Percentiles rank a stretch among this genome's conserved stretches.
Evolutionary conservation across 2,888 invertebrate genomes (phyloP).

Genomic region (Troglohyphantes excavatus): DNA sequence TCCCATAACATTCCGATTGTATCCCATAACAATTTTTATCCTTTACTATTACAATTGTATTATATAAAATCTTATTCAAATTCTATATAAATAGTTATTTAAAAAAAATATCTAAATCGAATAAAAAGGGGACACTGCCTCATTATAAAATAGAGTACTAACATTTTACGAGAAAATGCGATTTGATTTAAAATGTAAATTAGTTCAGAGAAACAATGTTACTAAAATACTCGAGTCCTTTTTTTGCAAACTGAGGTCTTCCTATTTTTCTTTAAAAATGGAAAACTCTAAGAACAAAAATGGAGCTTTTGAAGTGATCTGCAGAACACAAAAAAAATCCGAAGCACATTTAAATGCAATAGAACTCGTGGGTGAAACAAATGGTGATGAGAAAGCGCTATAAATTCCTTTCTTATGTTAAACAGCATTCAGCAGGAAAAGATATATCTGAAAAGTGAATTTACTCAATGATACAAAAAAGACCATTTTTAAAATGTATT

Average conservation of each 20-base stretch:
- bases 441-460: neutral
- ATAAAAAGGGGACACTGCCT: no score
- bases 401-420: constrained; percentile 30
- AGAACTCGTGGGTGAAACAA: constrained; percentile 6
- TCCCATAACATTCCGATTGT: no score
- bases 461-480: neutral
- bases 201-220: neutral
- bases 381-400: constrained; percentile 26
- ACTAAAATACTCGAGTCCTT: neutral
- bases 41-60: no score
- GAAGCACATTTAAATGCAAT: constrained; percentile 33
- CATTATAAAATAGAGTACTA: neutral
- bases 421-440: neutral
- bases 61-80: neutral
- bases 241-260: neutral
- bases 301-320: neutral
- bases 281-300: neutral
- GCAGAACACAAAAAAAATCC: neutral
- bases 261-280: neutral
- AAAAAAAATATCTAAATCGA: no score
- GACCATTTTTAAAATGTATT: neutral
- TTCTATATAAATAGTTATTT: no score
- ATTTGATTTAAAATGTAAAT: neutral
- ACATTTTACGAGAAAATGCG: neutral
- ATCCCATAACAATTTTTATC: no score